phyloP scores from a whole-genome alignment of 2,888 invertebrate species.

The Thymelicus lineola region DNA sequence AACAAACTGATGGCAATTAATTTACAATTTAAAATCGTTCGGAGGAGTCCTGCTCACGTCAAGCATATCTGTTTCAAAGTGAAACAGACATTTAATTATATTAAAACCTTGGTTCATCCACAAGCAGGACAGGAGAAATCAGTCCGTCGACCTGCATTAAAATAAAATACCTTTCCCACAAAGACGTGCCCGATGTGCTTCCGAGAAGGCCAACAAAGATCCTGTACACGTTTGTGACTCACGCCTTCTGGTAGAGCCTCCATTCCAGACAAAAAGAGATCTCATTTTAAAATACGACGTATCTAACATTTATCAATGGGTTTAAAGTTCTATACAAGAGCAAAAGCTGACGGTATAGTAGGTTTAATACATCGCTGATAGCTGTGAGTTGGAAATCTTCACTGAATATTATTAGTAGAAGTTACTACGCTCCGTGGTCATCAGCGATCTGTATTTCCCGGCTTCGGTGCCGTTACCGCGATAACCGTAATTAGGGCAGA shows the following conservation, averaged over 20 bases:
- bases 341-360: no score
- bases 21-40: conserved; percentile 15
- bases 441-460: conserved; percentile 40
- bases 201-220: conserved; percentile 83
- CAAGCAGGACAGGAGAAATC: conserved; percentile 72
- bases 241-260: conserved; percentile 60
- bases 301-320: conserved; percentile 7
- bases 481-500: conserved; percentile 70
- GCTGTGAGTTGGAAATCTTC: neutral
- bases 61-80: conserved; percentile 31
- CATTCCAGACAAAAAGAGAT: conserved; percentile 62
- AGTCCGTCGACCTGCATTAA: conserved; percentile 77
- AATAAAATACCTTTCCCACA: conserved; percentile 78
- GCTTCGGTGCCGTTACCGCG: conserved; percentile 47
- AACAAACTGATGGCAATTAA: conserved; percentile 7
- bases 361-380: neutral
- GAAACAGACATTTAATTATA: conserved; percentile 57
- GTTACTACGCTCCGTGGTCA: conserved; percentile 11
- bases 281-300: conserved; percentile 24
- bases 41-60: conserved; percentile 7
- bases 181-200: conserved; percentile 72
- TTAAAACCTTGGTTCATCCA: conserved; percentile 54
- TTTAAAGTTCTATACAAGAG: neutral
- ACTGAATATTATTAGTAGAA: neutral
- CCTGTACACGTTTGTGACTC: conserved; percentile 76